A percentile compares a stretch with the other conserved stretches of the same genome.
phyloP scores from a whole-genome alignment of 2,888 invertebrate species.

The Poecilobothrus nobilitatus region DNA sequence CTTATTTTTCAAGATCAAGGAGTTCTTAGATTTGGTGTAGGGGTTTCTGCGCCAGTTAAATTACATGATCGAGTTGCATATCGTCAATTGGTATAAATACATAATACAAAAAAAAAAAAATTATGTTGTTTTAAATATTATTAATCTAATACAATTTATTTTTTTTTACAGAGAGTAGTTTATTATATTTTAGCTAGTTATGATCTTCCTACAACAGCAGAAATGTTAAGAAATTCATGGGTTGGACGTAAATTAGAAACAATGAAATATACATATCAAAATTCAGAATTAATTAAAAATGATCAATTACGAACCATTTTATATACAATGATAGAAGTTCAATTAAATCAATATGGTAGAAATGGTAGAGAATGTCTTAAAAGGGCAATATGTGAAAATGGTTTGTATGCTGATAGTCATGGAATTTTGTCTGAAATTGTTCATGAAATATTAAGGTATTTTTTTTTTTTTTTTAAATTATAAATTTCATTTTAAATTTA shows the following conservation, averaged over 20 bases:
- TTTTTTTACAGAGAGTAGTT: neutral
- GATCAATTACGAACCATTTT: conserved; percentile 10
- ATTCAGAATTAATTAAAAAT: neutral
- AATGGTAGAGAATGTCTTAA: conserved; percentile 13
- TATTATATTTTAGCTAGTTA: neutral
- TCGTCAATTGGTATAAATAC: neutral
- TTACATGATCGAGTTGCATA: neutral
- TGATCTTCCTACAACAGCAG: neutral
- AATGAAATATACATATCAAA: neutral
- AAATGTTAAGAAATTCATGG: neutral
- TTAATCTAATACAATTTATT: too few species aligned
- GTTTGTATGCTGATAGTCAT: conserved; percentile 2
- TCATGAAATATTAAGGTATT: conserved; percentile 14
- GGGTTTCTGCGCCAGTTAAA: neutral
- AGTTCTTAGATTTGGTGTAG: conserved; percentile 22
- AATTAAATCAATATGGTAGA: conserved; percentile 10
- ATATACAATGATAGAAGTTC: conserved; percentile 11
- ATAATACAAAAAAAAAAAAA: too few species aligned
- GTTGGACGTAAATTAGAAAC: neutral
- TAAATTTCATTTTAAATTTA: too few species aligned
- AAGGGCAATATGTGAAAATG: conserved; percentile 15
- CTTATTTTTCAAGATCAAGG: conserved; percentile 30
- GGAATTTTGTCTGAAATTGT: conserved; percentile 17
- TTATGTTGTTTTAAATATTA: too few species aligned
- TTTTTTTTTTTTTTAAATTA: too few species aligned